Evolutionary conservation across 30 jellyfish, hydroid and myxozoan genomes (phyloP), one percentile per base, ranked within the genome.

Genomic region (Aurelia aurita): DNA sequence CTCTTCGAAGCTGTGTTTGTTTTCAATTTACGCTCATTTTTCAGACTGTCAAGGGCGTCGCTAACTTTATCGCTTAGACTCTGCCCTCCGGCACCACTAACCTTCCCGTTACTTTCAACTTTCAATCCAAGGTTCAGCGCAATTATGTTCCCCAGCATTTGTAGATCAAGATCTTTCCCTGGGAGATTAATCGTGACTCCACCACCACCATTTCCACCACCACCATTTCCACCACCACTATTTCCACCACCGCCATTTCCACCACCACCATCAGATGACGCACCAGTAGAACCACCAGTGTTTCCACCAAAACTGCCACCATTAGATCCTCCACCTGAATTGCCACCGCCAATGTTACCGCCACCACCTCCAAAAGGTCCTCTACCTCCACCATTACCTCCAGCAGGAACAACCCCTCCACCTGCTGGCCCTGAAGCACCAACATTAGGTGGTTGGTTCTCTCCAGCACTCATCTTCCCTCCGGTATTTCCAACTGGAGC

Each of bases 1-100:
- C 93, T 83, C 34, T 83, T 83, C 51, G 93, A 31, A 22, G 93
- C 93, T 1, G 91, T 67, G 34, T 62, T 82, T 14, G 85, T 67
- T 34, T 82, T 82, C 29, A 69, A 55, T 1, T 83, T 83, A 44
- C 43, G 49, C 44, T 83, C 80, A 12, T 61, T 63, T 54, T 83
- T 83, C 18, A 83, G 22, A 27, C 77, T 19, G 47, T 68, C 81
- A 18, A 83, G 58, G 0, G 87, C 93, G 20, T 83, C 86, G n/a
- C 49, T 71, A 11, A 71, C 69, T 49, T 83, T 83, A 28, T 69
- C 85, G 29, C 53, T 83, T 35, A 83, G 26, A 1, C 46, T 58
- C 19, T 58, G 80, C 20, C 93, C 93, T 5, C 69, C 81, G 14
- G 80, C 60, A 32, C 31, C 81, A 3, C 74, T 35, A 3, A 83